Evolutionary conservation across 2,888 invertebrate species (phyloP).

Genomic region (Conops quadrifasciatus): DNA sequence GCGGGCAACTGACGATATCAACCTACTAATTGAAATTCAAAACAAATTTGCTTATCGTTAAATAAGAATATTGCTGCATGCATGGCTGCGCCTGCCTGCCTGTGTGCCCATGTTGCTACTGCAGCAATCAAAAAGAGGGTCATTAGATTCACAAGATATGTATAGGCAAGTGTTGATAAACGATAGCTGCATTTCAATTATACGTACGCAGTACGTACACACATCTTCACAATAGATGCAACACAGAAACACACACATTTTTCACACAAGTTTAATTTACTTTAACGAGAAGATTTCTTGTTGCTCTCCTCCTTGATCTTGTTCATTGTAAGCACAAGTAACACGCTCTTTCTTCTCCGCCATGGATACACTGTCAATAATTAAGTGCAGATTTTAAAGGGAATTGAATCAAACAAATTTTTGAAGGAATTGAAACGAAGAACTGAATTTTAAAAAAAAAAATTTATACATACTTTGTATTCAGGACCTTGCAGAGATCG

Average conservation of each 20-base stretch:
- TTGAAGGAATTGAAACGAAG: too few species aligned
- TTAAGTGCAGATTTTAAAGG: too few species aligned
- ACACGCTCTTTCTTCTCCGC: not conserved
- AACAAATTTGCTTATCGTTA: not conserved
- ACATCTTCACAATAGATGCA: not conserved
- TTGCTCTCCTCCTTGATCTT: not conserved
- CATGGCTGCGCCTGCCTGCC: not conserved
- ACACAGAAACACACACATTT: not conserved
- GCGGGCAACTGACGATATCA: not conserved
- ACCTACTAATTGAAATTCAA: not conserved
- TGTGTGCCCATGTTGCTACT: not conserved
- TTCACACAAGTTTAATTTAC: not conserved
- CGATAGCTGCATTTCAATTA: constrained; percentile 15
- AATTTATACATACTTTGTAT: too few species aligned
- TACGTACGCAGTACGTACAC: not conserved
- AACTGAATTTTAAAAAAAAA: too few species aligned
- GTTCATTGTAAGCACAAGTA: not conserved
- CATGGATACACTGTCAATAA: not conserved
- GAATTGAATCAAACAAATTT: too few species aligned
- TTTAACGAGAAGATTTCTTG: not conserved
- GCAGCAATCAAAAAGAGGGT: not conserved
- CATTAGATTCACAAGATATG: not conserved
- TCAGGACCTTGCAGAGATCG: too few species aligned
- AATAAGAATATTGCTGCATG: not conserved
- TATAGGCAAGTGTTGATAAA: not conserved